Conservation (phyloP, 2,113 vertebrate species). For the Corythornis vintsioides region DNA sequence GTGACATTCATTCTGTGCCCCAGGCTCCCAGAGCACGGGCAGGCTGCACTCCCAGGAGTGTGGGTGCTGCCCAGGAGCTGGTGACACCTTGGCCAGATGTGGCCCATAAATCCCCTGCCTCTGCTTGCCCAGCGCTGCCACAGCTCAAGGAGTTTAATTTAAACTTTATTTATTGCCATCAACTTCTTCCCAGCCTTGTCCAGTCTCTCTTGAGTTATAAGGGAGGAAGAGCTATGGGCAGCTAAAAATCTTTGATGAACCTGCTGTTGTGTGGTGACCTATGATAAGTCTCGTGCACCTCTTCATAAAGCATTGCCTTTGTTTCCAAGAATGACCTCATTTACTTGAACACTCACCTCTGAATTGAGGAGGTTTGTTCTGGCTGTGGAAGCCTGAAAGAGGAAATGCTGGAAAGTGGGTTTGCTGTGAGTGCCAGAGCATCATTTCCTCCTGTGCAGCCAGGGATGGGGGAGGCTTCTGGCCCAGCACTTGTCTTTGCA, state of each 20-base stretch:
- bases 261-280: background rate
- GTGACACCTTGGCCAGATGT: background rate
- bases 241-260: background rate
- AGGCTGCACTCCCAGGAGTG: background rate
- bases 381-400: background rate
- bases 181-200: background rate
- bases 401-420: background rate
- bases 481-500: background rate
- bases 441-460: background rate
- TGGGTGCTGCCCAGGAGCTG: background rate
- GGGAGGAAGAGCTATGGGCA: background rate
- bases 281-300: background rate
- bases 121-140: background rate
- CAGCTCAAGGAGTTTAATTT: background rate
- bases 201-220: background rate
- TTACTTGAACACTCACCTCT: background rate
- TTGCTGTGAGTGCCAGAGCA: background rate
- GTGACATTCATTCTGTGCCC: background rate
- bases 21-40: background rate
- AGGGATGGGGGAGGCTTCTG: background rate
- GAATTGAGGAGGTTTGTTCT: background rate
- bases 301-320: background rate
- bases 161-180: background rate
- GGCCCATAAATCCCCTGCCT: background rate
- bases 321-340: background rate